These are phyloP conservation scores for Orchesella flavescens DNA, from an alignment of 2,888 invertebrate species.

Conservation along the genomic window DNA sequence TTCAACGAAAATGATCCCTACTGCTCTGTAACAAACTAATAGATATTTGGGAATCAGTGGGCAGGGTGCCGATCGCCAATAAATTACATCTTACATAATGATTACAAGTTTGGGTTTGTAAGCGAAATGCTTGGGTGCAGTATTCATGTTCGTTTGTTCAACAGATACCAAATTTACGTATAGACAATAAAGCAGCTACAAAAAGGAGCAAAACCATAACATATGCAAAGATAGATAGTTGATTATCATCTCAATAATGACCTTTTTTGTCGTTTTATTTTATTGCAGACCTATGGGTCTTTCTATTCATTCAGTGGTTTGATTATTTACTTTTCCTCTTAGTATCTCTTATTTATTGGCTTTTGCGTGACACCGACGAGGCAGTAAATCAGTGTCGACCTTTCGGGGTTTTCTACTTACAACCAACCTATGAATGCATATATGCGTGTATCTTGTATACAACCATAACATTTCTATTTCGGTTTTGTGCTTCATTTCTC, in stretches of 20 bases:
- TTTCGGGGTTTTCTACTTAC: background rate
- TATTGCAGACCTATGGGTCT: conserved; percentile 52
- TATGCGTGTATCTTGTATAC: background rate
- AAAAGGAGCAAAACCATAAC: background rate
- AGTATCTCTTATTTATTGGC: conserved; percentile 31
- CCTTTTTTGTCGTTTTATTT: conserved; percentile 48
- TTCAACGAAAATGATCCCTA: conserved; percentile 16
- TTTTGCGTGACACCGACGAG: conserved; percentile 27
- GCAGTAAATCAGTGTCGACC: conserved; percentile 52
- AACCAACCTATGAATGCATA: background rate
- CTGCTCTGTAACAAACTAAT: too few species aligned
- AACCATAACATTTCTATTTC: background rate
- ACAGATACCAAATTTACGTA: background rate
- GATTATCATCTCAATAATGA: conserved; percentile 49
- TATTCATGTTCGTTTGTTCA: background rate
- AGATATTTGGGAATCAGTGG: too few species aligned
- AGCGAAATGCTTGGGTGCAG: conserved; percentile 6
- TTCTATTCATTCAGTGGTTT: conserved; percentile 55
- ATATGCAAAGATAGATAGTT: conserved; percentile 26
- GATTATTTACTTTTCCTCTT: conserved; percentile 47
- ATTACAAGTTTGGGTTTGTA: conserved; percentile 26
- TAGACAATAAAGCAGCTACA: background rate
- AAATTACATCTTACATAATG: conserved; percentile 4
- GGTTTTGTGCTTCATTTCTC: background rate
- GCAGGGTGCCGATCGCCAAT: too few species aligned